Conservation (phyloP, 2,113 vertebrate genomes). For the Puffinus mauretanicus region DNA sequence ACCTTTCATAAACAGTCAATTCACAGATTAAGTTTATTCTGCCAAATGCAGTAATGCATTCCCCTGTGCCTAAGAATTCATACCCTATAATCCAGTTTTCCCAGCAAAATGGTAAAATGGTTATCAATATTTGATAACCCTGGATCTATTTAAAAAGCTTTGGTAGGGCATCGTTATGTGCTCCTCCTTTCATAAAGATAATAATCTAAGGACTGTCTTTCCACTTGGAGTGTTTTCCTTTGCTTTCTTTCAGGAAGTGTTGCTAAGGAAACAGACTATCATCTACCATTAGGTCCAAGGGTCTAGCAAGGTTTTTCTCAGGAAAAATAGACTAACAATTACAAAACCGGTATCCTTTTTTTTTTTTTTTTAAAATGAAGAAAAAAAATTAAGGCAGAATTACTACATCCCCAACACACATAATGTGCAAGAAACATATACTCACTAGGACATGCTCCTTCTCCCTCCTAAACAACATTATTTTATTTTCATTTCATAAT, state of each 20-base stretch:
- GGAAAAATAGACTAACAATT: neutral
- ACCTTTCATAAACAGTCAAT: neutral
- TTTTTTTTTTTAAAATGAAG: neutral
- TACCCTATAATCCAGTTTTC: neutral
- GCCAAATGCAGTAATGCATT: neutral
- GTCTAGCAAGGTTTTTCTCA: neutral
- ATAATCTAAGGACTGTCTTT: neutral
- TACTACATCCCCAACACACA: neutral
- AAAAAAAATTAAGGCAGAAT: neutral
- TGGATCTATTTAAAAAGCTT: neutral
- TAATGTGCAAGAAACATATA: neutral
- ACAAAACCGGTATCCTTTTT: neutral
- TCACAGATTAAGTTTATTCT: neutral
- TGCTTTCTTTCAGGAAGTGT: constrained; percentile 26
- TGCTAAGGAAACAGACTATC: constrained; percentile 48
- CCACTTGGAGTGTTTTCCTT: neutral
- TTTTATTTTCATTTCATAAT: neutral
- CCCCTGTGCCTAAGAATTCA: neutral
- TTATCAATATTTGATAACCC: neutral
- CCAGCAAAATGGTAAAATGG: neutral
- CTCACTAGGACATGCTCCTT: neutral
- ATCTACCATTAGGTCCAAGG: neutral
- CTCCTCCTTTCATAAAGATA: neutral
- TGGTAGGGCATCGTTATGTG: neutral
- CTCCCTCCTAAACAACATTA: neutral